Evolutionary conservation across 2,113 vertebrate species (phyloP), one percentile per base, ranked within the genome.

Genomic region (Muscicapa adusta): DNA sequence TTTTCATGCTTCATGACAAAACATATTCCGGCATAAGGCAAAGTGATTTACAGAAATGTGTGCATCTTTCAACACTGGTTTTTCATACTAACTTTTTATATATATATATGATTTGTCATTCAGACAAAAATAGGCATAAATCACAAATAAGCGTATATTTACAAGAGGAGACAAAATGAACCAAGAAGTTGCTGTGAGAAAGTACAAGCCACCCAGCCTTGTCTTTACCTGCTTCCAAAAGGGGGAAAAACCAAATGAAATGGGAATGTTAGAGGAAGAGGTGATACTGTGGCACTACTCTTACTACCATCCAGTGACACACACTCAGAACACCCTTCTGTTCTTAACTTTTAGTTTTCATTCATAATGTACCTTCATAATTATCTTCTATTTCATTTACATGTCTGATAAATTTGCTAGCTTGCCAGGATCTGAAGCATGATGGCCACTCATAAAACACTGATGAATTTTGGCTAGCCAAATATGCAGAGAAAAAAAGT

Each of bases 1-100:
- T 51, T 78, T 47, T 40, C 14, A 40, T 8, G 3, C 43, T 70
- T 43, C 29, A 34, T 71, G 36, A 50, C 20, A 83, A 92, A 88
- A 75, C 19, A 66, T 14, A 33, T 34, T 80, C 51, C 66, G 18
- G 16, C 20, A 40, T 50, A 80, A 73, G 6, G 19, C 13, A 85
- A 72, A 90, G 82, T 0, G 0, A 68, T 8, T 34, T 45, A 73
- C 7, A 76, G 48, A 68, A 72, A 11, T 34, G 9, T 2, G 2
- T 29, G 4, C 7, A 31, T n/a, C 22, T 47, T 91, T 72, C 53
- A 85, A 79, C 48, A 43, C 0, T 29, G 3, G 2, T 22, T 57
- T 61, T 66, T 22, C 40, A 20, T 7, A 45, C 13, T 12, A 78
- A 42, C 3, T 6, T 23, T 47, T 29, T 67, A 20, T 31, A n/a